Evolutionary conservation across 2,888 invertebrate genomes (phyloP).

Genomic region (Dendrolimus pini): DNA sequence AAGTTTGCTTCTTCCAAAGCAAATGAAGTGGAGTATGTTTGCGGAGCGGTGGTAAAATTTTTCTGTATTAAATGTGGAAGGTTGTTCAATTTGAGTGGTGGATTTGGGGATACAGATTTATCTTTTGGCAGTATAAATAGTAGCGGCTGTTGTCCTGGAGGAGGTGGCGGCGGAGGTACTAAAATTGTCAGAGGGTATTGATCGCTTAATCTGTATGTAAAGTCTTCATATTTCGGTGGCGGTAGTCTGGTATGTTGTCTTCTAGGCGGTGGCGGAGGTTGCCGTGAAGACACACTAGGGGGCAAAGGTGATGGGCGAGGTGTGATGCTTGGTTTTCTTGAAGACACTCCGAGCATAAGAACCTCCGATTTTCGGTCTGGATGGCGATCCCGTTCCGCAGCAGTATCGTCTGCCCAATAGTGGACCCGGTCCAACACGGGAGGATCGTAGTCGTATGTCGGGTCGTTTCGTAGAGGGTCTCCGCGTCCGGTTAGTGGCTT

Average conservation of each 20-base stretch:
- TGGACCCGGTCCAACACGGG: constrained; percentile 87
- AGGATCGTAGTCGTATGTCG: constrained; percentile 90
- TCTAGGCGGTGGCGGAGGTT: constrained; percentile 23
- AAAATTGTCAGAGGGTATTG: constrained; percentile 80
- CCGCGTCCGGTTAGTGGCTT: constrained; percentile 86
- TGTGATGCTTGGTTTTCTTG: constrained; percentile 79
- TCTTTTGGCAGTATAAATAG: constrained; percentile 46
- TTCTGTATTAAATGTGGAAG: constrained; percentile 25
- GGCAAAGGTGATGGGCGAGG: constrained; percentile 57
- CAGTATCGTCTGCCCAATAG: constrained; percentile 85
- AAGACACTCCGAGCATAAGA: constrained; percentile 81
- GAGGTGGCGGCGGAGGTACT: constrained; percentile 81
- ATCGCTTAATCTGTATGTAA: constrained; percentile 67
- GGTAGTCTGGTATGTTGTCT: constrained; percentile 33
- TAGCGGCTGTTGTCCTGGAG: constrained; percentile 53
- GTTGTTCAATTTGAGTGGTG: constrained; percentile 30
- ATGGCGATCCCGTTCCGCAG: constrained; percentile 70
- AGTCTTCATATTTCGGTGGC: constrained; percentile 66
- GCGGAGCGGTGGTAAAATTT: constrained; percentile 31
- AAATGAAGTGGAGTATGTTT: constrained; percentile 53
- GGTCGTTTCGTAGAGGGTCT: constrained; percentile 89
- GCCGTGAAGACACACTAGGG: constrained; percentile 14
- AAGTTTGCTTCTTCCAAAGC: constrained; percentile 79
- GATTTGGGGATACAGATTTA: constrained; percentile 25
- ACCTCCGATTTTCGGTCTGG: constrained; percentile 82